Conservation (phyloP, 2,888 invertebrate species). For the Chymomyza amoena region DNA sequence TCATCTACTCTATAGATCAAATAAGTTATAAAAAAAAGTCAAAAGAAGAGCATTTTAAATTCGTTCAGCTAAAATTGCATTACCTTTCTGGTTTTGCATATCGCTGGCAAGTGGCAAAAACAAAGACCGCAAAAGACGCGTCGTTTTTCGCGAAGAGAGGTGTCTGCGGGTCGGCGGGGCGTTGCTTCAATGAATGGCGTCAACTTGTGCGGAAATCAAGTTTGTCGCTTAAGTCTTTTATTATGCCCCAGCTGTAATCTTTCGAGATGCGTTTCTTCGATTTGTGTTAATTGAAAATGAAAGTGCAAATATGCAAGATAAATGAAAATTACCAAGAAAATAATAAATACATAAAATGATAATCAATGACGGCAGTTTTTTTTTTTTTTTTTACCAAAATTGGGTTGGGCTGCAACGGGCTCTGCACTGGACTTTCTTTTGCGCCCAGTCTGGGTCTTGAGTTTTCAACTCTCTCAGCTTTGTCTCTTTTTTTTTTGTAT, state of each 20-base stretch:
- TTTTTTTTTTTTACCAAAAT: neutral
- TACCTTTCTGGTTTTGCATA: conserved; percentile 9
- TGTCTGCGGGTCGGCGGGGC: neutral
- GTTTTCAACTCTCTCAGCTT: conserved; percentile 7
- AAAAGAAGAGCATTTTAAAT: neutral
- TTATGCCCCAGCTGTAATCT: conserved; percentile 3
- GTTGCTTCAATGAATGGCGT: conserved; percentile 7
- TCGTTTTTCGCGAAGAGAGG: no score
- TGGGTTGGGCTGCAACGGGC: neutral
- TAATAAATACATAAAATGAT: conserved; percentile 29
- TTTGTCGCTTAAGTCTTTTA: conserved; percentile 37
- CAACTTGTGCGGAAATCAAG: conserved; percentile 25
- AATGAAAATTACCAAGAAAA: conserved; percentile 46
- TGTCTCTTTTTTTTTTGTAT: conserved; percentile 13
- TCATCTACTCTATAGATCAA: no score
- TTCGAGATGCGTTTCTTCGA: neutral
- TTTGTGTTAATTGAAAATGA: conserved; percentile 64
- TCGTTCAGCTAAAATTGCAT: conserved; percentile 32
- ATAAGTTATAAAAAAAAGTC: no score
- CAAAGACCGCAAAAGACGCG: neutral
- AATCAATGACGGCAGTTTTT: conserved; percentile 7
- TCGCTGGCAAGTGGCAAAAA: neutral
- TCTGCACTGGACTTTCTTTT: conserved; percentile 26
- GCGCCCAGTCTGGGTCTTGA: neutral
- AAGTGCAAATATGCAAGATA: conserved; percentile 52